Conservation (phyloP, 2,113 vertebrate genomes). For the Prionailurus bengalensis region DNA sequence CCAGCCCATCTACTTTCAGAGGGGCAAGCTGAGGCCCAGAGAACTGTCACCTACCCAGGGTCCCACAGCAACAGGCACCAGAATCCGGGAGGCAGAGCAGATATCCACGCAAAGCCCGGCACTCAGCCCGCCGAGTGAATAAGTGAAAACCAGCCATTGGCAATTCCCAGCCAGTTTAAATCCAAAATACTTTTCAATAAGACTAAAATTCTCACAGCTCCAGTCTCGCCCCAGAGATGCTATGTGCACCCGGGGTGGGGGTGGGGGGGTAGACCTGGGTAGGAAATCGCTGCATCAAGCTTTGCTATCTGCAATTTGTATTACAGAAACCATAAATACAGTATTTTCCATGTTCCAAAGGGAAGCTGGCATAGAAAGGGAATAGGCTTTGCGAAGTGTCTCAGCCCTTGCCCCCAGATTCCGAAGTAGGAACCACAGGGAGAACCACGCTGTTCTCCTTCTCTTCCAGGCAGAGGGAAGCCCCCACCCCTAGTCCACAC, state of each 20-base stretch:
- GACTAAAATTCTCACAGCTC: not conserved
- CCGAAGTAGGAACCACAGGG: rapidly evolving
- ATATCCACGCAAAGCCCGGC: not conserved
- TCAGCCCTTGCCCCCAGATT: not conserved
- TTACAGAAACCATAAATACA: not conserved
- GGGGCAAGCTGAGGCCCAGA: not conserved
- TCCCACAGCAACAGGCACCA: not conserved
- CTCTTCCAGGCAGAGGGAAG: not conserved
- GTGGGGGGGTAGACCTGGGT: not conserved
- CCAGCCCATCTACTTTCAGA: not conserved
- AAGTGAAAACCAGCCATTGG: too few relatives aligned
- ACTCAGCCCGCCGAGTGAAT: not conserved
- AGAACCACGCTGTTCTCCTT: not conserved
- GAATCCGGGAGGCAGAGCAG: not conserved
- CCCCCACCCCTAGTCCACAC: not conserved
- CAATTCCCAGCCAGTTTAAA: not conserved
- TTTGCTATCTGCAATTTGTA: not conserved
- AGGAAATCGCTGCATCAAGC: not conserved
- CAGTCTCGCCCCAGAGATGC: not conserved
- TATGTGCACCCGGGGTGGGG: not conserved
- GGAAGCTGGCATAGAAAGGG: not conserved
- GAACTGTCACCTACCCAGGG: not conserved
- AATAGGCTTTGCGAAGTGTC: not conserved
- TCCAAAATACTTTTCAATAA: not conserved
- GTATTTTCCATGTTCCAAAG: not conserved